phyloP scores from a whole-genome alignment of 2,113 vertebrate genomes.

The Bubo bubo region DNA sequence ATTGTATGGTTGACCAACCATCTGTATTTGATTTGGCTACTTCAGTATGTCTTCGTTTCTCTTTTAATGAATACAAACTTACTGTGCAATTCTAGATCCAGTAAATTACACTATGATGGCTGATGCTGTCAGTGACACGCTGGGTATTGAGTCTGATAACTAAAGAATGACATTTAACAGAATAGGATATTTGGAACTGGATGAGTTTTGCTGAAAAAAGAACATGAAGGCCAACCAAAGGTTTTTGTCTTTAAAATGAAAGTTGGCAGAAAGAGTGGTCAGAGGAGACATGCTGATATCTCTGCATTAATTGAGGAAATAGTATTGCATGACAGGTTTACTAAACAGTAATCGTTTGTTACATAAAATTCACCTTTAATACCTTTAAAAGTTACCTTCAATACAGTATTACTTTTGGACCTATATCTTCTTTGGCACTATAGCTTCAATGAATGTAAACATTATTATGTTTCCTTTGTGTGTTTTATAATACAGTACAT shows the following conservation, averaged over 20 bases:
- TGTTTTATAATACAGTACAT: background rate
- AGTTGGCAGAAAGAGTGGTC: background rate
- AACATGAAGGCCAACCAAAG: background rate
- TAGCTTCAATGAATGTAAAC: background rate
- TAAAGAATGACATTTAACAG: constrained; percentile 19
- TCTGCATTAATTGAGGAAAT: background rate
- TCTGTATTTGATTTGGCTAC: constrained; percentile 25
- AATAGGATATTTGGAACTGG: background rate
- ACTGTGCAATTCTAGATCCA: background rate
- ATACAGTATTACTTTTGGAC: background rate
- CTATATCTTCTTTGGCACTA: background rate
- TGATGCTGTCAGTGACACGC: constrained; percentile 14
- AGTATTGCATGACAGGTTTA: background rate
- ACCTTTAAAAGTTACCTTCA: background rate
- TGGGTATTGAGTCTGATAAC: background rate
- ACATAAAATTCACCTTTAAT: background rate
- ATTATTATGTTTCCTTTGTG: background rate
- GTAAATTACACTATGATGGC: constrained; percentile 2
- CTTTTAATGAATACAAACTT: constrained; percentile 43
- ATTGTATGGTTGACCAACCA: background rate
- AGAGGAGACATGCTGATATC: background rate
- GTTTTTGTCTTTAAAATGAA: background rate
- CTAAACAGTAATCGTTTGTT: background rate
- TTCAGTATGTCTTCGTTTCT: background rate
- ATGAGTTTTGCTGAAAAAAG: constrained; percentile 10